Percentiles rank a stretch among this genome's conserved stretches.
Evolutionary conservation across 2,113 vertebrate genomes (phyloP).

Genomic region (Regulus satrapa): DNA sequence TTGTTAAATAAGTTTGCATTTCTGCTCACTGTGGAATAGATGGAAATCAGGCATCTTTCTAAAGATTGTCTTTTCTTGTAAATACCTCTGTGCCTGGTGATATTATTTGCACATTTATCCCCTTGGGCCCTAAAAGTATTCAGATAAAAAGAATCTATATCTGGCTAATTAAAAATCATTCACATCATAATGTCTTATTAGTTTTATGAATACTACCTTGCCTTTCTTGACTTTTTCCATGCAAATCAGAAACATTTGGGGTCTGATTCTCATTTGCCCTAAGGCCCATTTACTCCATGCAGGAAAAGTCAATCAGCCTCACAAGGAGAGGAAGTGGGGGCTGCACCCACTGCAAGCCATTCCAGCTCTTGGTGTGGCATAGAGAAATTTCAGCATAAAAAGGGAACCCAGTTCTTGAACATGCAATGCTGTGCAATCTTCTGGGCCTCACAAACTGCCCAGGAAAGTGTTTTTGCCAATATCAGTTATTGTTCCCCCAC

Average conservation of each 20-base stretch:
- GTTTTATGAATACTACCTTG: background rate
- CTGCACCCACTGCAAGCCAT: background rate
- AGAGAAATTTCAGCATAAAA: background rate
- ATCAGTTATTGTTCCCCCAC: background rate
- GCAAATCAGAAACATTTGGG: background rate
- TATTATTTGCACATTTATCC: conserved; percentile 27
- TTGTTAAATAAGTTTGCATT: background rate
- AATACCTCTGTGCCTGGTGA: background rate
- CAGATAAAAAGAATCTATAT: conserved; percentile 36
- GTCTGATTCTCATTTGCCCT: background rate
- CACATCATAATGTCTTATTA: background rate
- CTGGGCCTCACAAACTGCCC: background rate
- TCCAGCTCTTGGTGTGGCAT: fast-evolving
- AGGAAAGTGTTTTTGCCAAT: background rate
- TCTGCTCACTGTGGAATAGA: background rate
- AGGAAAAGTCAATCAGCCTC: background rate
- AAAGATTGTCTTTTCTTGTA: background rate
- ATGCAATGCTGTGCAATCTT: background rate
- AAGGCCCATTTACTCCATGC: background rate
- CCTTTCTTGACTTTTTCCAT: background rate
- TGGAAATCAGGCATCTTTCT: background rate
- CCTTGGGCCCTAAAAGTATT: conserved; percentile 40
- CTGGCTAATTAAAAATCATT: conserved; percentile 67
- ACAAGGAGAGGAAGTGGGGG: background rate
- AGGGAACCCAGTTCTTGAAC: background rate